phyloP scores from a whole-genome alignment of 1,140 invertebrate genomes.

The Potamilus streckersoni region DNA sequence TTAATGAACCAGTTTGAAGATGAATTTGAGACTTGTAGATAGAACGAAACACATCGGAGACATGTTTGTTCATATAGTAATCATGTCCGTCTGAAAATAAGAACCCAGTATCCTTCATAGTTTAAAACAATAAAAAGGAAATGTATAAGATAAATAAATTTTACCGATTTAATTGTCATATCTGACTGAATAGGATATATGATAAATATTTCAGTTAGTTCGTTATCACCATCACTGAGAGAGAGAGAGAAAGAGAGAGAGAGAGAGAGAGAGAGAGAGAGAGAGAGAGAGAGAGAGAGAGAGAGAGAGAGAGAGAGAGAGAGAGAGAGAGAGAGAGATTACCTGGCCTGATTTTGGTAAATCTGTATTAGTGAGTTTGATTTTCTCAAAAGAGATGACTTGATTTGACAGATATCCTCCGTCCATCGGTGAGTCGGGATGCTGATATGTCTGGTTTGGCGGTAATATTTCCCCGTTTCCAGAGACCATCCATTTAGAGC shows the following conservation, averaged over 20 bases:
- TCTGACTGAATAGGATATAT: not conserved
- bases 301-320: not conserved
- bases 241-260: not conserved
- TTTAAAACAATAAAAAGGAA: too few species aligned
- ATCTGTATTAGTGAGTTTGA: conserved; percentile 92
- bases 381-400: conserved; percentile 89
- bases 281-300: not conserved
- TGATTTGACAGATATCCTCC: conserved; percentile 94
- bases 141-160: too few species aligned
- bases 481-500: conserved; percentile 90
- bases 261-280: not conserved
- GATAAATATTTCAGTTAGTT: not conserved
- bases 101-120: too few species aligned
- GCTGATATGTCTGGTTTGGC: conserved; percentile 81
- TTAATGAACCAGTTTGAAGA: too few species aligned
- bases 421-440: conserved; percentile 94
- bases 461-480: conserved; percentile 83
- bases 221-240: not conserved
- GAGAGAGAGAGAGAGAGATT: not conserved
- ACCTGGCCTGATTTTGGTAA: conserved; percentile 48
- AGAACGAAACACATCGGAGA: too few species aligned
- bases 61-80: too few species aligned
- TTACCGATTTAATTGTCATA: too few species aligned
- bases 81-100: too few species aligned
- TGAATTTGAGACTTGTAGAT: too few species aligned